Evolutionary conservation across 2,888 invertebrate species (phyloP).

Genomic region (Prosopocoilus inquinatus): DNA sequence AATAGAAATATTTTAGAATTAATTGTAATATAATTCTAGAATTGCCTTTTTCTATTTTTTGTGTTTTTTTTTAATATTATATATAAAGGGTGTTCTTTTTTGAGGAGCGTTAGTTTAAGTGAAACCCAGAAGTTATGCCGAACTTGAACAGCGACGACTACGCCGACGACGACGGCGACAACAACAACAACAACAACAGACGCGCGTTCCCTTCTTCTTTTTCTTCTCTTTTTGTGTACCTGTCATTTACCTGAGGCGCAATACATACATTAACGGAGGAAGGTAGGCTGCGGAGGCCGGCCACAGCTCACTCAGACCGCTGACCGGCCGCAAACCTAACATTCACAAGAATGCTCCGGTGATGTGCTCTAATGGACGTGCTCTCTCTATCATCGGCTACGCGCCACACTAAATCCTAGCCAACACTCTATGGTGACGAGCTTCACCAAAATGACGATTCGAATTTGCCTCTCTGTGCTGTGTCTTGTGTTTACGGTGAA

Average conservation of each 20-base stretch:
- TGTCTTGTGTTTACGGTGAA: conserved; percentile 10
- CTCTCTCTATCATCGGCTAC: conserved; percentile 11
- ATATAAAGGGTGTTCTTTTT: no score
- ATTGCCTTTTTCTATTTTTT: no score
- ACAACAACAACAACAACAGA: neutral
- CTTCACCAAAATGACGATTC: neutral
- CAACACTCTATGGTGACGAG: neutral
- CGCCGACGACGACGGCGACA: no score
- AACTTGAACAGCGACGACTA: no score
- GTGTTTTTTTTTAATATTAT: no score
- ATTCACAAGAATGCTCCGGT: conserved; percentile 30
- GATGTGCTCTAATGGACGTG: conserved; percentile 30
- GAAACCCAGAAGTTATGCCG: no score
- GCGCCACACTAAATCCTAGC: conserved; percentile 6
- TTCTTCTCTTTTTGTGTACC: conserved; percentile 11
- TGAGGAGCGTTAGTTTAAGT: no score
- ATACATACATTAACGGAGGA: conserved; percentile 31
- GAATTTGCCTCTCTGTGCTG: neutral
- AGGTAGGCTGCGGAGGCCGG: conserved; percentile 30
- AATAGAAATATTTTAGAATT: no score
- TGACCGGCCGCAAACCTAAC: conserved; percentile 27
- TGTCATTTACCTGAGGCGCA: conserved; percentile 30
- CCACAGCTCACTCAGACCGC: conserved; percentile 22
- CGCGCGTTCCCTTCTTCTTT: neutral
- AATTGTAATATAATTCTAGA: no score